These are phyloP conservation scores for Xiphorhynchus erythropygius DNA, from an alignment of 2,797 vertebrate genomes.

Conservation along the genomic window DNA sequence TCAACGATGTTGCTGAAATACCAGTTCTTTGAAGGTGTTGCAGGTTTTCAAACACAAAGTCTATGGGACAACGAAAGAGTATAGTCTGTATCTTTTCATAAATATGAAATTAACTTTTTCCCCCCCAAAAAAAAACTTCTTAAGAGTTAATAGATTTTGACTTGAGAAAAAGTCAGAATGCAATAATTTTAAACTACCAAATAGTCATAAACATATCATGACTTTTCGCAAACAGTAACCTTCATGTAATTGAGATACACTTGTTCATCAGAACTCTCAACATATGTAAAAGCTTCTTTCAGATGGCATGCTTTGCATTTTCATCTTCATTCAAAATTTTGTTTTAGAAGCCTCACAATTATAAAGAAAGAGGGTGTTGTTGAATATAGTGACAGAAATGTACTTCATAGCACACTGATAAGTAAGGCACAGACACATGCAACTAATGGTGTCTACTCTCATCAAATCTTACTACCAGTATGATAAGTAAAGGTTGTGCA, in stretches of 20 bases:
- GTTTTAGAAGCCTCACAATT: not conserved
- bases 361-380: not conserved
- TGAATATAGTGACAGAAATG: not conserved
- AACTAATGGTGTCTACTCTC: not conserved
- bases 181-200: not conserved
- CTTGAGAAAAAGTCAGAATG: not conserved
- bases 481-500: not conserved
- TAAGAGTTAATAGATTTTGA: not conserved
- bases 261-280: not conserved
- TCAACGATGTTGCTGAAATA: not conserved
- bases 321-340: not conserved
- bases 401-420: not conserved
- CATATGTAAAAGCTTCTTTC: not conserved
- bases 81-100: not conserved
- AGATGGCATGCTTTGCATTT: not conserved
- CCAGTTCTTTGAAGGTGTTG: not conserved
- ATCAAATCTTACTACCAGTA: not conserved
- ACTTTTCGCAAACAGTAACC: not conserved
- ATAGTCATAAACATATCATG: not conserved
- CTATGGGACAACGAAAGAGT: too few relatives aligned
- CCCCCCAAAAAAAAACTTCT: fast-evolving
- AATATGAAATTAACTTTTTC: not conserved
- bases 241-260: not conserved
- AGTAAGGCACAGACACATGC: fast-evolving
- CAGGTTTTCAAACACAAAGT: not conserved